These are phyloP conservation scores for Aphis gossypii DNA, from an alignment of 1,140 invertebrate species.

Conservation along the genomic window DNA sequence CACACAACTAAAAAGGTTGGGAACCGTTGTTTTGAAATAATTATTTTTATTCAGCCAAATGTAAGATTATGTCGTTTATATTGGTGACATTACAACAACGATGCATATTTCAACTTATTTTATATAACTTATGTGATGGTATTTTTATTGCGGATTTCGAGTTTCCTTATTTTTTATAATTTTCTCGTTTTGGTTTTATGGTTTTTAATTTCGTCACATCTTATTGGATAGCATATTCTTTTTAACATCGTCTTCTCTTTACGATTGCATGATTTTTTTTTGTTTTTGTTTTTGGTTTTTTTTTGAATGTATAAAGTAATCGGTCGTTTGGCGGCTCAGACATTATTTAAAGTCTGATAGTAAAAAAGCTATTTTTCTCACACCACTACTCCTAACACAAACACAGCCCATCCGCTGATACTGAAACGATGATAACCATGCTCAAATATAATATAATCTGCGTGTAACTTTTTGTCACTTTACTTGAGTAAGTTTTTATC, in stretches of 20 bases:
- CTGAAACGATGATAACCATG: neutral
- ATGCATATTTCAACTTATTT: neutral
- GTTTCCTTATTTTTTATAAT: neutral
- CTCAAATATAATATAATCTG: neutral
- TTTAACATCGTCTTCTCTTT: neutral
- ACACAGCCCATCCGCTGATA: neutral
- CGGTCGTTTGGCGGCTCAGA: neutral
- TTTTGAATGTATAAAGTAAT: neutral
- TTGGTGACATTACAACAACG: neutral
- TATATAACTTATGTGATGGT: neutral
- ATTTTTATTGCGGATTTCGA: neutral
- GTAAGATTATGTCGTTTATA: neutral
- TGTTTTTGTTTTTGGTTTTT: neutral
- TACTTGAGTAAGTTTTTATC: neutral
- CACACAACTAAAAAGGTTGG: no score
- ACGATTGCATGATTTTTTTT: neutral
- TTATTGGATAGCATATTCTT: neutral
- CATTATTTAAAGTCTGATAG: neutral
- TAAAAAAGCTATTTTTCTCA: neutral
- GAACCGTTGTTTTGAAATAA: neutral
- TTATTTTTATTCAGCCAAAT: neutral
- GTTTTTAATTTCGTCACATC: constrained; percentile 21
- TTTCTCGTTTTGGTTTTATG: constrained; percentile 1
- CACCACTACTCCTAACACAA: neutral
- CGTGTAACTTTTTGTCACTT: neutral